Base-by-base conservation (phyloP, 2,888 invertebrate species). In the Tachina lurida region DNA sequence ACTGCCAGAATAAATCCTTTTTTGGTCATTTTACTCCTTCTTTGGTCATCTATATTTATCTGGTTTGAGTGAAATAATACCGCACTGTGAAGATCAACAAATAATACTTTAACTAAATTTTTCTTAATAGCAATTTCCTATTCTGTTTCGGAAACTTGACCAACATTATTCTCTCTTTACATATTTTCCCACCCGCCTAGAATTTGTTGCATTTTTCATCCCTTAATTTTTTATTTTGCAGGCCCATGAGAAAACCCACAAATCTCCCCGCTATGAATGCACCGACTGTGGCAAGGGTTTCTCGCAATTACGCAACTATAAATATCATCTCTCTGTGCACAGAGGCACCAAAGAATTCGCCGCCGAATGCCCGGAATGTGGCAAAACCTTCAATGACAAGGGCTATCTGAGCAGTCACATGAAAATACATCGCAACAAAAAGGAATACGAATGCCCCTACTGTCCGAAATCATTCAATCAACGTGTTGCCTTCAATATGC, bases 401-500 rank as follows among this genome's bases (percentile, higher is more conserved):
- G 97, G 97, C 49, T 97, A 97, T 91, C 94, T 97, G 12, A 96
- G 96, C 92, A 96, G 96, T 87, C 97, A 97, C 91, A 95, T 97
- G 95, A 97, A 97, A 93, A 97, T 97, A 88, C 97, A 97, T 92
- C 94, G 95, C 87, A 96, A 97, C 90, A 95, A 95, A 85, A 97
- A 96, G 91, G 96, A 97, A 91, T 97, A 97, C 92, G 96, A 95
- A 67, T 97, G 97, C 90, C 94, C 95, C 39, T 95, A 95, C 88
- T 97, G 97, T 89, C 96, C 96, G 1, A 97, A 97, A 91, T 95
- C 96, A 22, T 97, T 97, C 91, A 97, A 97, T 91, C 97, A 97
- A 91, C 94, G 97, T 47, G 97, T 97, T 8, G 97, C 97, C 10
- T 97, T 97, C 93, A 97, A 97, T 90, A 97, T 97, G 97, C 97